Conservation (phyloP, 2,797 vertebrate genomes). For the Microctenopoma stevenorrisi region DNA sequence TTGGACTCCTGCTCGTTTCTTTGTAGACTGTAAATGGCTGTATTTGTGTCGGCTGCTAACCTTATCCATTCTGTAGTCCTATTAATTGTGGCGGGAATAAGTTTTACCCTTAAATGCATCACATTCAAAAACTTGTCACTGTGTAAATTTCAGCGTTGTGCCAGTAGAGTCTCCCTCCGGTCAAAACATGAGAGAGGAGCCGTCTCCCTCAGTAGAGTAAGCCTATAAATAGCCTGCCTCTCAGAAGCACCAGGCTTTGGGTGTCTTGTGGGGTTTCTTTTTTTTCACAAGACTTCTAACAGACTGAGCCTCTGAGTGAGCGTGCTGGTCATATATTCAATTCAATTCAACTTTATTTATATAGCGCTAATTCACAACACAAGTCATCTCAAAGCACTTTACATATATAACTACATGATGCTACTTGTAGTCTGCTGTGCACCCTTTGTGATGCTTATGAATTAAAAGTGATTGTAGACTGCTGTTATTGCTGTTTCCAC, state of each 20-base stretch:
- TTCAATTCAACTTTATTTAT: too few species aligned
- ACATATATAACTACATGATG: background rate
- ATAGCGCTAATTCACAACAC: too few species aligned
- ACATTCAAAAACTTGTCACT: constrained; percentile 38
- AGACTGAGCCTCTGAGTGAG: constrained; percentile 27
- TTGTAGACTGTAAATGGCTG: background rate
- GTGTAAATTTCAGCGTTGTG: constrained; percentile 62
- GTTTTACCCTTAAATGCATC: background rate
- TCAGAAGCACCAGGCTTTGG: constrained; percentile 65
- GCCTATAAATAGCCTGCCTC: constrained; percentile 76
- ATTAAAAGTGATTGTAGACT: constrained; percentile 64
- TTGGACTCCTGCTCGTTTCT: background rate
- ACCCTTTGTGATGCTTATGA: constrained; percentile 26
- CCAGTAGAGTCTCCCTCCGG: constrained; percentile 51
- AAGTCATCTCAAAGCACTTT: too few species aligned
- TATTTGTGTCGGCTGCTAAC: background rate
- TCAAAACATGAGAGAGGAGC: constrained; percentile 67
- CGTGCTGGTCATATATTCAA: constrained; percentile 19
- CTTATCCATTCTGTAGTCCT: background rate
- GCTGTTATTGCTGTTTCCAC: constrained; percentile 34
- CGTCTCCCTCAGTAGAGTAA: constrained; percentile 62
- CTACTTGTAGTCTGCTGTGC: constrained; percentile 35
- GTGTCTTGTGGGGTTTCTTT: constrained; percentile 45
- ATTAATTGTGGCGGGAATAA: background rate
- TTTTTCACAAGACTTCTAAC: constrained; percentile 48